Evolutionary conservation across 92 coral and sea anemone species (phyloP).

Genomic region (Zoanthus sansibaricus): DNA sequence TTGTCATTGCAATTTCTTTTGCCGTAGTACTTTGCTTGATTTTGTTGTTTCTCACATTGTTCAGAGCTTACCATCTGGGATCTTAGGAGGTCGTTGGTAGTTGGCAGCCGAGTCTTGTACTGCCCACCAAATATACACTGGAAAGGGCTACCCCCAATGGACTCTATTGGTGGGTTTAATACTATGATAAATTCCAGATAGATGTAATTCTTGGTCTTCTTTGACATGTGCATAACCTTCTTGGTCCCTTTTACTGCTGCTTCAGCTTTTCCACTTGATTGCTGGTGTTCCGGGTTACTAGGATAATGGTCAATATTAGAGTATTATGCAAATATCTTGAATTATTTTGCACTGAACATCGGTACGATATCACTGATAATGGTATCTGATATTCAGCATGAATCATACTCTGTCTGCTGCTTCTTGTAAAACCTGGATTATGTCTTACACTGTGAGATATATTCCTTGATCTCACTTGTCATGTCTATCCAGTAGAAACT

Average conservation of each 20-base stretch:
- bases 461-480: neutral
- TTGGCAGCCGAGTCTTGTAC: neutral
- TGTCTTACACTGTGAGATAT: neutral
- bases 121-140: neutral
- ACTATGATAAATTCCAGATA: neutral
- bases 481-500: neutral
- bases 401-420: too few species aligned
- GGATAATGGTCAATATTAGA: neutral
- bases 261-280: neutral
- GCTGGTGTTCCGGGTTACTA: neutral
- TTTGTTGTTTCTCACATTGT: neutral
- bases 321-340: neutral
- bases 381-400: too few species aligned
- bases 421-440: too few species aligned
- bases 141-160: neutral
- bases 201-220: neutral
- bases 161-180: neutral
- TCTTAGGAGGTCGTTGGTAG: neutral
- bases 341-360: neutral
- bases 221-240: neutral
- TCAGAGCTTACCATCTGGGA: neutral
- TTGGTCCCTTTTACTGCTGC: neutral
- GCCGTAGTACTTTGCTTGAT: neutral
- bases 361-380: neutral
- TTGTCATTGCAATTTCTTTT: too few species aligned